Evolutionary conservation across 2,888 invertebrate species (phyloP).

Genomic region (Thysanoteuthis rhombus): DNA sequence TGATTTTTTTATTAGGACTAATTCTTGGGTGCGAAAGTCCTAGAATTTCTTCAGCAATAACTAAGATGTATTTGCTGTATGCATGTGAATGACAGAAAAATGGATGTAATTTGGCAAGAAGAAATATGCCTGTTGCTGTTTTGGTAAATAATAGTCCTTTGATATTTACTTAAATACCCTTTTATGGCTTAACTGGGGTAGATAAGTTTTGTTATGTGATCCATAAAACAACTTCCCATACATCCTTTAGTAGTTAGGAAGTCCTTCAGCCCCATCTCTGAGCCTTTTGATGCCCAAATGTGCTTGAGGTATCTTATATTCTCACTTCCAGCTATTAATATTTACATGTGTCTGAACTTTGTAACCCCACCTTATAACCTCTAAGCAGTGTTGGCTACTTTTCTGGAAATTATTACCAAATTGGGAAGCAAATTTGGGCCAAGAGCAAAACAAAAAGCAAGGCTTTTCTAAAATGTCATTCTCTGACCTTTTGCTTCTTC

Average conservation of each 20-base stretch:
- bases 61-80: too few relatives aligned
- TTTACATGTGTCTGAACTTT: not conserved
- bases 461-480: not conserved
- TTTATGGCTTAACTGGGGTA: not conserved
- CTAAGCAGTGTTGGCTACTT: not conserved
- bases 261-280: not conserved
- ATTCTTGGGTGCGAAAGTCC: too few relatives aligned
- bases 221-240: not conserved
- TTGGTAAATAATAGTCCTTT: not conserved
- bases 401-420: not conserved
- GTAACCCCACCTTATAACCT: not conserved
- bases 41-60: too few relatives aligned
- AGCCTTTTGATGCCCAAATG: not conserved
- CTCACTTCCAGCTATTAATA: not conserved
- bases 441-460: not conserved
- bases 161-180: too few relatives aligned
- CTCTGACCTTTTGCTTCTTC: not conserved
- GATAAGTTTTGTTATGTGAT: not conserved
- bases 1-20: too few relatives aligned
- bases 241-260: not conserved
- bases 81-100: too few relatives aligned
- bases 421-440: not conserved
- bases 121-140: not conserved
- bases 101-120: not conserved
- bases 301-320: not conserved